phyloP scores from a whole-genome alignment of 2,113 vertebrate species.

The Ictidomys tridecemlineatus region DNA sequence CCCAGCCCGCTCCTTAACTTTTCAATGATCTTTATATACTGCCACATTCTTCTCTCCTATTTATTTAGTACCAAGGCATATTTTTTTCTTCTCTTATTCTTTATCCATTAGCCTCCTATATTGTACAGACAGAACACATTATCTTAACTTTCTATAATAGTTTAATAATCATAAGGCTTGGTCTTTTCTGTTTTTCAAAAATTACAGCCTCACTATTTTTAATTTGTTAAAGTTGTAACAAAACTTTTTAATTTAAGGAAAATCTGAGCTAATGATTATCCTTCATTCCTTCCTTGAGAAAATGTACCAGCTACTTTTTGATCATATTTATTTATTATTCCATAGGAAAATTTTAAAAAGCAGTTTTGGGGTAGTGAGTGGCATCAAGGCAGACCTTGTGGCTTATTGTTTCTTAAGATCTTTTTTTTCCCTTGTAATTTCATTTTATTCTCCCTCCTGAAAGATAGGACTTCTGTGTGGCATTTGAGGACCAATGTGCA shows the following conservation, averaged over 20 bases:
- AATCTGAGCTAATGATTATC: background rate
- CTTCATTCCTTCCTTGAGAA: slow-evolving; percentile 34
- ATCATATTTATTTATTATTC: background rate
- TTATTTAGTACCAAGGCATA: slow-evolving; percentile 17
- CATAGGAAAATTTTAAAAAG: background rate
- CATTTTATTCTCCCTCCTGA: slow-evolving; percentile 19
- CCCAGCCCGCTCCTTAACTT: slow-evolving; percentile 13
- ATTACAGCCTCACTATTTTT: background rate
- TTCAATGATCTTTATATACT: background rate
- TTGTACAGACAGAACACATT: background rate
- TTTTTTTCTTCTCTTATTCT: background rate
- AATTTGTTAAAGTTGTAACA: slow-evolving; percentile 47
- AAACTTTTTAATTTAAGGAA: slow-evolving; percentile 44
- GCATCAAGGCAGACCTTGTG: background rate
- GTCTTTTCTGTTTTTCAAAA: background rate
- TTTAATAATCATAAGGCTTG: slow-evolving; percentile 14
- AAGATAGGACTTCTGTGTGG: slow-evolving; percentile 4
- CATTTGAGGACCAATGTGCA: background rate
- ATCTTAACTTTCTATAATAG: background rate
- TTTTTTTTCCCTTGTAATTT: slow-evolving; percentile 11
- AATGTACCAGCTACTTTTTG: background rate
- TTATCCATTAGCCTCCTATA: background rate
- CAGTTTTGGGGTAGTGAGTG: background rate
- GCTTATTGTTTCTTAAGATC: slow-evolving; percentile 30
- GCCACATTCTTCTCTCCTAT: background rate